Evolutionary conservation across 1,140 invertebrate species (phyloP), one percentile per base, ranked within the genome.

Genomic region (Papilio helenus): DNA sequence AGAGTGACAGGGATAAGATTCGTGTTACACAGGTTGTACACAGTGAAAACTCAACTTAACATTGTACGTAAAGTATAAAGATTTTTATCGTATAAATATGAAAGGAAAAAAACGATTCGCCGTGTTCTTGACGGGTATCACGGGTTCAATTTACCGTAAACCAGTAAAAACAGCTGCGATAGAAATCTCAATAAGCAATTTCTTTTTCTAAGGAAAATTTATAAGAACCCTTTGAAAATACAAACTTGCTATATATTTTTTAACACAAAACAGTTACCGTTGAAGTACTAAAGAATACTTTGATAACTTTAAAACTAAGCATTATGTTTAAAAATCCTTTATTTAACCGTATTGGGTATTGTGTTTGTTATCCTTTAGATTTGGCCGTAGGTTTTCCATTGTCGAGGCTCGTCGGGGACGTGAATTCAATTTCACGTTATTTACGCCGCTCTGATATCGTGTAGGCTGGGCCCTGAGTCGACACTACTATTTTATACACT

Each of bases 351-450:
- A 14, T 29, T 65, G 29, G 26, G 61, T 68, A 68, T 68, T 26
- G 58, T 68, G 61, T 68, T 29, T 16, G 23, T 61, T 61, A 61
- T 61, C 58, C 20, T 14, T 61, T 23, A 14, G 23, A 61, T 61
- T 23, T 61, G 20, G 20, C 12, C 7, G 18, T 20, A 61, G 20
- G 26, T 61, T 26, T 61, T 61, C 58, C 58, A 61, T 26, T 61
- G 20, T 20, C 58, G 58, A 23, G 58, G 58, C 23, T 23, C 61
- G 61, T 68, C 61, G 26, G 26, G 58, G 61, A 68, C 61, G 23
- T 26, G 61, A 68, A 68, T 68, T 68, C 61, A 68, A 68, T 68
- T 68, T 68, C 12, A 68, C 61, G 61, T 68, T 68, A 68, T 61
- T 61, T 61, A 61, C 58, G 58, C 23, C 58, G 58, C 58, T 61